Evolutionary conservation across 2,888 invertebrate genomes (phyloP), one percentile per base, ranked within the genome.

Genomic region (Cerastis leucographa): DNA sequence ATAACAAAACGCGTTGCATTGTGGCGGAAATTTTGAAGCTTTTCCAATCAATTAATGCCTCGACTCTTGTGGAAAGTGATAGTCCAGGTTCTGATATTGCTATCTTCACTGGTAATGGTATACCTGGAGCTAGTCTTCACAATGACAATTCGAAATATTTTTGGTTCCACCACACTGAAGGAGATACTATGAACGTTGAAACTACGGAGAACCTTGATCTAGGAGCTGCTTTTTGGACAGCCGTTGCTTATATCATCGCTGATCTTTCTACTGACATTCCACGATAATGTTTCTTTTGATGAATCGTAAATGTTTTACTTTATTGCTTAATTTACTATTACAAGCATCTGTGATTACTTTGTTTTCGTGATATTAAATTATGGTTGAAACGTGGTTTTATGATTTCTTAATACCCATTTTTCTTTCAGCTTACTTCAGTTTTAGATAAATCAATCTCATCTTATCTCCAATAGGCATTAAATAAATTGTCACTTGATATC

Each of bases 151-250:
- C 97, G 40, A 97, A 96, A 84, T 99, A 99, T 92, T 97, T 97
- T 84, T 97, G 97, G 97, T 98, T 97, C 91, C 99, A 99, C 93
- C 99, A 99, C 90, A 97, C 98, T 0, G 97, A 97, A 85, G 98
- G 97, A 1, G 99, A 99, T 90, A 98, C 97, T 0, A 98, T 99
- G 97, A 97, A 97, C 76, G 97, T 98, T 0, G 97, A 98, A 90
- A 97, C 97, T 94, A 97, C 98, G 0, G 96, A 97, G 44, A 97
- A 97, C 71, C 95, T 99, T 75, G 98, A 99, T 93, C 96, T 97
- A 85, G 97, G 97, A 84, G 97, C 98, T 19, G 98, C 98, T 0
- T 96, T 98, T 71, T 99, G 98, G 97, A 97, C 99, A 5, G 97
- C 98, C 0, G 97, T 98, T 0, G 97, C 98, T 12, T 99, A 97